Evolutionary conservation across 92 coral and sea anemone species (phyloP), one percentile per base, ranked within the genome.

Genomic region (Bergia sp.): DNA sequence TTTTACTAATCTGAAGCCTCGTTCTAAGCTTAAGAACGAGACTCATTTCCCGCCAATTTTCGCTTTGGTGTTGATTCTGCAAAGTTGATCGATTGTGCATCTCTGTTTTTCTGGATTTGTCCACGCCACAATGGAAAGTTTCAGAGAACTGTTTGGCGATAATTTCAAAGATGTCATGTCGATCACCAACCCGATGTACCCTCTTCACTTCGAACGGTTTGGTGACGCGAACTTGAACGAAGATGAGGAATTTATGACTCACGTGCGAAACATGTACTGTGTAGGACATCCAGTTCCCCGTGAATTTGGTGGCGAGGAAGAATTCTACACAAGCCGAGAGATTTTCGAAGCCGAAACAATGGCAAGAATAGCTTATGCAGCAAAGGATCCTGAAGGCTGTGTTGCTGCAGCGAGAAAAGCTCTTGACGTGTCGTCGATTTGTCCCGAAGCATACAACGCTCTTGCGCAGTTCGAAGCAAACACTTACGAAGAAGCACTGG

Each of bases 391-490:
- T 12, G 1, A 6, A 10, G 3, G 11, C 16, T 2, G 93, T 40
- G 88, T 91, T 5, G 74, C 82, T 49, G 93, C 76, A 75, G 95
- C 93, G 12, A 93, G 86, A 13, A 80, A 76, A 80, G 95, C 95
- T 69, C 69, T 93, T 18, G 78, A 86, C 49, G 81, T 93, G 18
- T 93, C 95, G 20, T 86, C 93, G n/a, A 15, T 71, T 73, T 91
- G 95, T 23, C 95, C 95, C n/a, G 95, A 93, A 64, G 95, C 95
- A 23, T 93, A 93, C 90, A 93, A 93, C 73, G 95, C 88, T 1
- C 77, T 91, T 65, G 95, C 95, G 12, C 89, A 81, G 91, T 90
- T 91, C 76, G 93, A 82, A 13, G 90, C 95, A 15, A 76, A 85
- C 12, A 93, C 91, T 21, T 93, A 88, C 49, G 84, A 77, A 43